Base-by-base conservation (phyloP, 2,113 vertebrate genomes). In the Leptodactylus fuscus region DNA sequence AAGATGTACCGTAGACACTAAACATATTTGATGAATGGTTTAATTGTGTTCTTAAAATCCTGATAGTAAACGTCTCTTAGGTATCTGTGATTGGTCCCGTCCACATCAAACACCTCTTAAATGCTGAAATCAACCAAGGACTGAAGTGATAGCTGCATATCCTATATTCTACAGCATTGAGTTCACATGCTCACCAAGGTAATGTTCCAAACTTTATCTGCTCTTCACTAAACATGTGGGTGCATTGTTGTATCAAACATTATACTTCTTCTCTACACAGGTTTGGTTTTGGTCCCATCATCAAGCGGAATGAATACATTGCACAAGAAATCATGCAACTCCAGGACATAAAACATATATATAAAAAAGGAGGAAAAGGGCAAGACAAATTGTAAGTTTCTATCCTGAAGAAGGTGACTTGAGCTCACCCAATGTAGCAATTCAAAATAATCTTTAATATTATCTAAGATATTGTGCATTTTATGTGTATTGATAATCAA, bases 41-140 rank as follows among this genome's bases (percentile, higher is more conserved):
- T 74, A 41, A 82, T 81, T 79, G 58, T 81, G 55, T 82, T 71
- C 32, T 5, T 65, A n/a, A 51, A 48, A 51, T 41, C 13, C n/a
- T 20, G 36, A 49, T 82, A 46, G 62, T 18, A 48, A 51, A 46
- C 9, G 18, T n/a, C n/a, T 82, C 55, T 70, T 16, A 20, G 81
- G 29, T 9, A 46, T 24, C 58, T 41, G 18, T 83, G 81, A 83
- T 83, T 83, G 81, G 81, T 60, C 81, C n/a, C 62, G 51, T 46
- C 44, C 4, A 75, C 34, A 41, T 73, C 70, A 32, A 83, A 75
- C 67, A 58, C 81, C 60, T 83, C 70, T 75, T 83, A 83, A 83
- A 74, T 74, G 49, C 70, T 46, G 5, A 60, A 29, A 73, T 75
- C 41, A 75, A 13, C 13, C 15, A 51, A 51, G n/a, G 13, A 20